Conservation (phyloP, 2,888 invertebrate genomes). For the Anarsia innoxiella region DNA sequence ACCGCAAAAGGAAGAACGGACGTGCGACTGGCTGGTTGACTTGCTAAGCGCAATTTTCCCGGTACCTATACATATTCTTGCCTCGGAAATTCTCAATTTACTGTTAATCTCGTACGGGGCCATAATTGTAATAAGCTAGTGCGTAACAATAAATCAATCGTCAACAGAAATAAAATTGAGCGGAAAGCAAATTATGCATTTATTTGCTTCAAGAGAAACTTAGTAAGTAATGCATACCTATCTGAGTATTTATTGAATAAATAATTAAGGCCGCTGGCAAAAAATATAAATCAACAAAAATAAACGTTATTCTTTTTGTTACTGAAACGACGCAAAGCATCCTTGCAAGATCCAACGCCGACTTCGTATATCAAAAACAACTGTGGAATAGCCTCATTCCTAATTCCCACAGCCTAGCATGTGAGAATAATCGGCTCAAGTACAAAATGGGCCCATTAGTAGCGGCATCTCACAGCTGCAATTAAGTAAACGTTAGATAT, state of each 20-base stretch:
- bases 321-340: no score
- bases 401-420: conserved; percentile 48
- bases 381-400: conserved; percentile 27
- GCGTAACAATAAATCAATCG: no score
- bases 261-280: no score
- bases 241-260: no score
- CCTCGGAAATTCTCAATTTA: conserved; percentile 41
- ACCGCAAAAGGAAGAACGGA: conserved; percentile 51
- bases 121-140: no score
- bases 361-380: no score
- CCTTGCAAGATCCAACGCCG: no score
- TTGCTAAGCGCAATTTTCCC: conserved; percentile 31
- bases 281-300: no score
- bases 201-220: no score
- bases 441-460: conserved; percentile 27
- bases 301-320: no score
- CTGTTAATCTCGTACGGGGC: conserved; percentile 37
- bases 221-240: no score
- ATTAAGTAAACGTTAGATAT: conserved; percentile 17
- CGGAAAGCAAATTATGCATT: no score
- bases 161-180: conserved; percentile 27
- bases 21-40: conserved; percentile 24
- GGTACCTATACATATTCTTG: conserved; percentile 21
- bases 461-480: conserved; percentile 21
- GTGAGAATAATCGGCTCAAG: conserved; percentile 26